Conservation (phyloP, 2,888 invertebrate genomes). For the Agrotis clavis region DNA sequence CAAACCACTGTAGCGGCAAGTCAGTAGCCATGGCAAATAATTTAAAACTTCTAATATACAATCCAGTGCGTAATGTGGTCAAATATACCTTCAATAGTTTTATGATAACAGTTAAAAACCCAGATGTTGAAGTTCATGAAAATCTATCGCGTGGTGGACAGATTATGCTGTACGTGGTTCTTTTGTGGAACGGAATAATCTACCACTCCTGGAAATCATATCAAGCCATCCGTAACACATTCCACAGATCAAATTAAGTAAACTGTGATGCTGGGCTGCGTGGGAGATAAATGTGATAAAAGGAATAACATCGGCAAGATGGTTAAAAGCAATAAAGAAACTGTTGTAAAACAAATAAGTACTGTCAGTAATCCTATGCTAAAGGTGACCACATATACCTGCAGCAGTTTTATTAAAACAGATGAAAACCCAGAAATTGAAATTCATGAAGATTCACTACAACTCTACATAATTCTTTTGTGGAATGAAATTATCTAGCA, state of each 20-base stretch:
- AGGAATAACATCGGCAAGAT: background rate
- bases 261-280: background rate
- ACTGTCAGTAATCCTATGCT: constrained; percentile 30
- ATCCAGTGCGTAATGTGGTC: constrained; percentile 30
- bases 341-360: no score
- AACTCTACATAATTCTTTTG: constrained; percentile 2
- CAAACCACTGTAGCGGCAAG: background rate
- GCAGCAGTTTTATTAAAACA: constrained; percentile 22
- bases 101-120: constrained; percentile 32
- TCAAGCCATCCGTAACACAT: constrained; percentile 8
- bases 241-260: constrained; percentile 9
- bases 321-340: background rate
- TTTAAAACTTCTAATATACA: constrained; percentile 30
- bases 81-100: constrained; percentile 24
- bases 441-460: constrained; percentile 18
- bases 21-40: constrained; percentile 26
- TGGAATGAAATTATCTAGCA: constrained; percentile 33
- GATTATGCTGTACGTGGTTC: constrained; percentile 16
- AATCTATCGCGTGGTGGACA: constrained; percentile 22
- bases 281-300: background rate
- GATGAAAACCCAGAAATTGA: constrained; percentile 19
- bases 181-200: constrained; percentile 31
- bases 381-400: background rate
- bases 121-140: background rate
- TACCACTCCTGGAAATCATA: constrained; percentile 16